These are phyloP conservation scores for Cylindroiulus punctatus DNA, from an alignment of 2,888 invertebrate genomes.

Conservation along the genomic window DNA sequence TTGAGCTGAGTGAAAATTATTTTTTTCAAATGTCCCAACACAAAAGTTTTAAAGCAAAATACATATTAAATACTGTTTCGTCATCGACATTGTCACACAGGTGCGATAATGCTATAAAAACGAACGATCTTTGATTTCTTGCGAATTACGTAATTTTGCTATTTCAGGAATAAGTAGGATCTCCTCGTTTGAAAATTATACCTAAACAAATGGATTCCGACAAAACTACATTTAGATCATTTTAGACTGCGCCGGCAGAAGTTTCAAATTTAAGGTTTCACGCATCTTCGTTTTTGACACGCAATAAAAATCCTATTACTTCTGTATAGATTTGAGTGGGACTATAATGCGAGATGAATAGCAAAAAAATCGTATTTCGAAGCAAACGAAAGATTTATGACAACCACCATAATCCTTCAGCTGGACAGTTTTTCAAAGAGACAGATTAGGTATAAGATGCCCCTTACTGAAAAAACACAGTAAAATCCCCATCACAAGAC, in stretches of 20 bases:
- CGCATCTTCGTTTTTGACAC: not conserved
- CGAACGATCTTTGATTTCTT: too few species aligned
- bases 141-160: too few species aligned
- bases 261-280: not conserved
- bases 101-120: too few species aligned
- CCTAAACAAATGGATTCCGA: not conserved
- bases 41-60: too few species aligned
- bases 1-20: not conserved
- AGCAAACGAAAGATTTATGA: slow-evolving; percentile 25
- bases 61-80: too few species aligned
- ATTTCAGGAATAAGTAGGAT: too few species aligned
- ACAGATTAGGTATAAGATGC: slow-evolving; percentile 8
- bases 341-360: slow-evolving; percentile 23
- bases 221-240: not conserved
- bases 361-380: slow-evolving; percentile 19
- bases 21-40: not conserved
- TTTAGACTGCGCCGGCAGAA: not conserved
- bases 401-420: slow-evolving; percentile 28
- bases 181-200: too few species aligned
- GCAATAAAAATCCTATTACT: slow-evolving; percentile 33
- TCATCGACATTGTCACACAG: too few species aligned
- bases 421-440: slow-evolving; percentile 18
- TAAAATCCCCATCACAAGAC: not conserved
- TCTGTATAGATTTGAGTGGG: slow-evolving; percentile 23
- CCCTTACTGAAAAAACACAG: not conserved